Evolutionary conservation across 2,113 vertebrate species (phyloP).

Genomic region (Oriolus oriolus): DNA sequence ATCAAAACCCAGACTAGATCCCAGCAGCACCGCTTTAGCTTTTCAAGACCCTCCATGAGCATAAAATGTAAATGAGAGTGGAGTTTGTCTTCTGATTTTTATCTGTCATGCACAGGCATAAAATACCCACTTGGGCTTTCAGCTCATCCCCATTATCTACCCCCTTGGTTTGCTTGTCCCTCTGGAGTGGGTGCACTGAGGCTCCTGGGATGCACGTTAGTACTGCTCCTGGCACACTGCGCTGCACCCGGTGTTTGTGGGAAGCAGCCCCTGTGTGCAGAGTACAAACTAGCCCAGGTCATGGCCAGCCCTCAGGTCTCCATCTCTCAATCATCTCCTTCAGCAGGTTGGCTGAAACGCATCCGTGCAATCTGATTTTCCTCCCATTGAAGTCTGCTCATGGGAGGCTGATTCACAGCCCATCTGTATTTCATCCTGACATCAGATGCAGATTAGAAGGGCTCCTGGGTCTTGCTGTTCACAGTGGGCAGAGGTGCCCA

Average conservation of each 20-base stretch:
- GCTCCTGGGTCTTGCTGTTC: neutral
- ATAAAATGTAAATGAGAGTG: neutral
- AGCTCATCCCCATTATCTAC: neutral
- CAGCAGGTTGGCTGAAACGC: neutral
- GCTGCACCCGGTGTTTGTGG: accelerated
- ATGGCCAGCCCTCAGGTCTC: neutral
- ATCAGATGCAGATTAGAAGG: neutral
- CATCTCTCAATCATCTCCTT: neutral
- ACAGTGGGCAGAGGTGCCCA: neutral
- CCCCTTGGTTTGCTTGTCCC: neutral
- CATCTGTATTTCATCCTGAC: neutral
- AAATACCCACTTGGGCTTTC: neutral
- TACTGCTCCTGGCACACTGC: neutral
- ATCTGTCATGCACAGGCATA: neutral
- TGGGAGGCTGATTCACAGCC: neutral
- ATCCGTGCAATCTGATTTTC: neutral
- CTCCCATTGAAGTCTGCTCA: neutral
- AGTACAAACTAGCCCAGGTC: neutral
- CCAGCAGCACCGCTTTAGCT: neutral
- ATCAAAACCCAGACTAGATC: neutral
- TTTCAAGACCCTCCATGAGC: neutral
- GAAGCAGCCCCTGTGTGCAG: neutral
- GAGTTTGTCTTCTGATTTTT: neutral
- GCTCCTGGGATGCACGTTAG: accelerated
- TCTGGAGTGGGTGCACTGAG: accelerated